phyloP scores from a whole-genome alignment of 2,888 invertebrate species.

The Dicyrtomina minuta region DNA sequence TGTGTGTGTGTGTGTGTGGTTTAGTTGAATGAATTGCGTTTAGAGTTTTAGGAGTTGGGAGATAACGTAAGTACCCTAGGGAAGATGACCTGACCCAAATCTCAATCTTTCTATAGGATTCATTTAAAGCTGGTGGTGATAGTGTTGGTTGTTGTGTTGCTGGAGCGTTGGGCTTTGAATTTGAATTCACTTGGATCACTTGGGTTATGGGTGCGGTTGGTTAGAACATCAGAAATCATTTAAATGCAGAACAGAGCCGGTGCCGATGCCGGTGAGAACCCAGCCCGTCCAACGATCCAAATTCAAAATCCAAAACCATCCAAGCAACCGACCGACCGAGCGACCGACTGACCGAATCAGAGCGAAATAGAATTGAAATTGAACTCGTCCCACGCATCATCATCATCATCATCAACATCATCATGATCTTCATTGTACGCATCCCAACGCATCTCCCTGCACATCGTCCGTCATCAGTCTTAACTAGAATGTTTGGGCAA shows the following conservation, averaged over 20 bases:
- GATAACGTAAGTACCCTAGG: conserved; percentile 22
- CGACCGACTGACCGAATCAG: conserved; percentile 12
- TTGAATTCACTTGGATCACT: not conserved
- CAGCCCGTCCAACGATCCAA: not conserved
- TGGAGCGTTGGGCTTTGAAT: too few relatives aligned
- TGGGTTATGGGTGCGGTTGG: conserved; percentile 24
- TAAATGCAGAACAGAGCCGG: conserved; percentile 19
- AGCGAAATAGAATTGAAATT: conserved; percentile 13
- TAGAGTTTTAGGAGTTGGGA: not conserved
- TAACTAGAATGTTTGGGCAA: not conserved
- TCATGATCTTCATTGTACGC: not conserved
- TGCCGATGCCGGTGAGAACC: conserved; percentile 1
- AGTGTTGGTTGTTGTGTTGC: not conserved
- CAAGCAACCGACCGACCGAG: too few relatives aligned
- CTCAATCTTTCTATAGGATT: not conserved
- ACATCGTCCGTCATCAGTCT: conserved; percentile 9
- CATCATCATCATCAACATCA: not conserved
- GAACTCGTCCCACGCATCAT: not conserved
- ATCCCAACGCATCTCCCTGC: not conserved
- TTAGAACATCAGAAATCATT: conserved; percentile 25
- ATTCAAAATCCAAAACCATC: too few relatives aligned
- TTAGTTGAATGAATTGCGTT: conserved; percentile 14
- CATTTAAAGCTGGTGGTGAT: not conserved
- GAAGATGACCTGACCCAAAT: conserved; percentile 35
- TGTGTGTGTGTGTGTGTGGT: too few relatives aligned